Conservation (phyloP, 23 tunicate species). For the Diplosoma virens region DNA sequence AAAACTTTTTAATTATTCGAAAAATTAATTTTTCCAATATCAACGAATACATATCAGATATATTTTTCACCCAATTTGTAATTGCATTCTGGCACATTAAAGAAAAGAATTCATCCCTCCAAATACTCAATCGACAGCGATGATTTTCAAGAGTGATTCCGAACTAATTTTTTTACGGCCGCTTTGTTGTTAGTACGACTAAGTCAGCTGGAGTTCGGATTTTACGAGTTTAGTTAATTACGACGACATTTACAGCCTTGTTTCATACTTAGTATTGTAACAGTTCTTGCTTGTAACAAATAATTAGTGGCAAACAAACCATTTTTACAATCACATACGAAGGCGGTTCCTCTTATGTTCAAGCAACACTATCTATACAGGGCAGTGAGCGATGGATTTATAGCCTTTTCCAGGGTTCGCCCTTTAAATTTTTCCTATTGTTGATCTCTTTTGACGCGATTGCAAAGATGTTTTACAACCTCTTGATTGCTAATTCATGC, state of each 20-base stretch:
- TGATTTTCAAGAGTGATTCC: no score
- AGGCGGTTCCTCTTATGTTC: conserved; percentile 25
- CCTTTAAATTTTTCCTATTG: conserved; percentile 10
- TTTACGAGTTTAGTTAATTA: conserved; percentile 8
- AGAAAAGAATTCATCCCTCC: no score
- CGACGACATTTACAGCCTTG: conserved; percentile 19
- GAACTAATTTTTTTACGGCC: not conserved
- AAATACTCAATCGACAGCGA: no score
- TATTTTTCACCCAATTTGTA: no score
- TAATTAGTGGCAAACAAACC: conserved; percentile 28
- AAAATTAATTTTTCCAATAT: no score
- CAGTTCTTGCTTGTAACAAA: conserved; percentile 9
- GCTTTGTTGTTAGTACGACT: not conserved
- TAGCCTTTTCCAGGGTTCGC: conserved; percentile 15
- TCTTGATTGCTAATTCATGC: not conserved
- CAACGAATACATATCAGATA: no score
- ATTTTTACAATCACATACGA: not conserved
- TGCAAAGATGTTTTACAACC: conserved; percentile 20
- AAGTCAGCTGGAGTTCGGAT: conserved; percentile 1
- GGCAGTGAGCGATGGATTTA: conserved; percentile 5
- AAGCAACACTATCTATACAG: not conserved
- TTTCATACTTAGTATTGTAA: not conserved
- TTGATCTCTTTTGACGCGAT: not conserved
- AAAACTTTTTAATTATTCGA: no score
- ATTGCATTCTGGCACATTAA: no score